A percentile compares a stretch with the other conserved stretches of the same genome.
Conservation (phyloP, 2,113 vertebrate genomes). For the Catharus bicknelli region DNA sequence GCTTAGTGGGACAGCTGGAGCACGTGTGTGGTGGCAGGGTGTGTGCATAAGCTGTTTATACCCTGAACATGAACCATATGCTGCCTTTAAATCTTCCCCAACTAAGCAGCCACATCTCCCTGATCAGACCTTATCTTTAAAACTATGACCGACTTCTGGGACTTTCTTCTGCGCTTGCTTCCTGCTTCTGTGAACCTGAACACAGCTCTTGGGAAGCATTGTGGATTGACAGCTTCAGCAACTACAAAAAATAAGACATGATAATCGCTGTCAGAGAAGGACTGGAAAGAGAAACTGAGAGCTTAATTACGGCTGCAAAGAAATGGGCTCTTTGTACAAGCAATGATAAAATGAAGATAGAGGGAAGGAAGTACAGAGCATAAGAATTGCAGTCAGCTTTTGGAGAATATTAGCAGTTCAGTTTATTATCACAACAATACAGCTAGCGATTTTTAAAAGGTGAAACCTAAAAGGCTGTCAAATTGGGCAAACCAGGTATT, state of each 20-base stretch:
- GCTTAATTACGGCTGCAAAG: background rate
- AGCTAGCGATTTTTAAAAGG: background rate
- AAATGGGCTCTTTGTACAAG: background rate
- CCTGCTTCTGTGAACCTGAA: background rate
- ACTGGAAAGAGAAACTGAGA: slow-evolving; percentile 5
- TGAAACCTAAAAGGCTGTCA: background rate
- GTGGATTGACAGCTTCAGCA: slow-evolving; percentile 18
- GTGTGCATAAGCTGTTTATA: background rate
- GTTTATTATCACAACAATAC: background rate
- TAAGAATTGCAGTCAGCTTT: background rate
- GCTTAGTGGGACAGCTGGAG: background rate
- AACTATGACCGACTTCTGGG: background rate
- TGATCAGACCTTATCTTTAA: slow-evolving; percentile 9
- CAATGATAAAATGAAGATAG: background rate
- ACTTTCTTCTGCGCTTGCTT: background rate
- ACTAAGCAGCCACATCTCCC: background rate
- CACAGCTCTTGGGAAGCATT: background rate
- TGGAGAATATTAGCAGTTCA: background rate
- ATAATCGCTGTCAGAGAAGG: slow-evolving; percentile 17
- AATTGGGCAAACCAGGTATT: background rate
- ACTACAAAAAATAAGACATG: background rate
- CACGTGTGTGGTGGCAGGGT: background rate
- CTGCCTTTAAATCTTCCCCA: slow-evolving; percentile 18
- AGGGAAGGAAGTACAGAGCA: background rate
- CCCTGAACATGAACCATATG: background rate